Evolutionary conservation across 2,113 vertebrate genomes (phyloP).

Genomic region (Grallaria varia): DNA sequence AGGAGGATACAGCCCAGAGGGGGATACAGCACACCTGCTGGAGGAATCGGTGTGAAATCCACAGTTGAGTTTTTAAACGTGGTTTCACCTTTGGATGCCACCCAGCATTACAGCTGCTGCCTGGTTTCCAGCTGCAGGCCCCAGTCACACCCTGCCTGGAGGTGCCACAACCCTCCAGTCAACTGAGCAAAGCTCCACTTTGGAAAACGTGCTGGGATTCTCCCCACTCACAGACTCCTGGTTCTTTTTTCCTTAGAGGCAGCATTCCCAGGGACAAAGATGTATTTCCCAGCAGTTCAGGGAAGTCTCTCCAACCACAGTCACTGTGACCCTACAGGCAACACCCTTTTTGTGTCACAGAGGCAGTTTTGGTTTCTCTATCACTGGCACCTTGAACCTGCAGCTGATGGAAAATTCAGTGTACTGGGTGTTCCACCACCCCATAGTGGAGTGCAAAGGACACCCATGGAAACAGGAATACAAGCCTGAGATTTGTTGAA

Average conservation of each 20-base stretch:
- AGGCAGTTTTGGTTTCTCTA: background rate
- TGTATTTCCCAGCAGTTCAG: background rate
- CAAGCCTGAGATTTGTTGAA: background rate
- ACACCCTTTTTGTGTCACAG: background rate
- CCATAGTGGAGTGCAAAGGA: background rate
- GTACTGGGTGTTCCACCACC: background rate
- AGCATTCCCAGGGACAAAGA: background rate
- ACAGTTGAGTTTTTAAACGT: too few species aligned
- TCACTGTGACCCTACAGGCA: background rate
- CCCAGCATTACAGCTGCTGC: too few species aligned
- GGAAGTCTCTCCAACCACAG: background rate
- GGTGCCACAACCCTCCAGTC: too few species aligned
- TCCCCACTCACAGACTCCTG: accelerated
- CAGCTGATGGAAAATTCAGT: background rate
- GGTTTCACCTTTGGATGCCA: too few species aligned
- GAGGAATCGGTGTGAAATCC: too few species aligned
- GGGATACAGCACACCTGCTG: too few species aligned
- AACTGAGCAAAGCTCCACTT: too few species aligned
- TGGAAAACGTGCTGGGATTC: background rate
- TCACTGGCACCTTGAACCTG: background rate
- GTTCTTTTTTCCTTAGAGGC: background rate
- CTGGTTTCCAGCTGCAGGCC: too few species aligned
- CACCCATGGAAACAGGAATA: background rate
- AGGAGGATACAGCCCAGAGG: too few species aligned
- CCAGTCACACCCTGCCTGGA: too few species aligned